Conservation (phyloP, 2,888 invertebrate genomes). For the Ametastegia equiseti region DNA sequence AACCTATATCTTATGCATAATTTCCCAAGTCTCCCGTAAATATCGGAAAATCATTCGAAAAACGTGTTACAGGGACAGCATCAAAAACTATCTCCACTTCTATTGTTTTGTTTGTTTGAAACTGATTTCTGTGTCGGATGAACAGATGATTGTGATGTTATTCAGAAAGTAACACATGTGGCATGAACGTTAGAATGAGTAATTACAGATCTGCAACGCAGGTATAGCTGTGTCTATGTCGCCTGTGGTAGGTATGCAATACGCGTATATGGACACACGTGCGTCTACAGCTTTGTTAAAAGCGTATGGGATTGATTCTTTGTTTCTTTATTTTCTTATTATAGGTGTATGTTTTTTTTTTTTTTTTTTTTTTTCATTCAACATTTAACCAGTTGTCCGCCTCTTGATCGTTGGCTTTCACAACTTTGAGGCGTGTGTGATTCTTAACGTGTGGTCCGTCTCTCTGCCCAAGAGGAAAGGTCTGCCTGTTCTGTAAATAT, state of each 20-base stretch:
- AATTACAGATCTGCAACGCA: background rate
- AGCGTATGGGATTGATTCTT: background rate
- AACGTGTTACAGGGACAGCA: too few species aligned
- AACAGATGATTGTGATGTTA: background rate
- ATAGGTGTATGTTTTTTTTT: background rate
- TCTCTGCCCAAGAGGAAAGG: too few species aligned
- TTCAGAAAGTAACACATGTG: background rate
- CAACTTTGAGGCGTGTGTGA: slow-evolving; percentile 14
- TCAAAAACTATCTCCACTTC: background rate
- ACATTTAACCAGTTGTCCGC: background rate
- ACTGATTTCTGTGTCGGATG: background rate
- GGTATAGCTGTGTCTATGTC: background rate
- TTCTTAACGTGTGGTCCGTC: background rate
- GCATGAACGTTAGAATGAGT: background rate
- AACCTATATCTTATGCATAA: too few species aligned
- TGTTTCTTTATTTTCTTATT: background rate
- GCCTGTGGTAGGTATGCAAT: too few species aligned
- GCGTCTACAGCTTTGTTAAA: background rate
- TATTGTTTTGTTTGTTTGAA: background rate
- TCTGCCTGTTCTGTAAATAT: background rate
- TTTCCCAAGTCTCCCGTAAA: too few species aligned
- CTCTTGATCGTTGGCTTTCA: slow-evolving; percentile 34
- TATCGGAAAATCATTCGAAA: too few species aligned
- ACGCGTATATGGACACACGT: background rate
- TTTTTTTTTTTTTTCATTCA: background rate